Evolutionary conservation across 1,140 invertebrate species (phyloP).

Genomic region (Ganaspis sp.): DNA sequence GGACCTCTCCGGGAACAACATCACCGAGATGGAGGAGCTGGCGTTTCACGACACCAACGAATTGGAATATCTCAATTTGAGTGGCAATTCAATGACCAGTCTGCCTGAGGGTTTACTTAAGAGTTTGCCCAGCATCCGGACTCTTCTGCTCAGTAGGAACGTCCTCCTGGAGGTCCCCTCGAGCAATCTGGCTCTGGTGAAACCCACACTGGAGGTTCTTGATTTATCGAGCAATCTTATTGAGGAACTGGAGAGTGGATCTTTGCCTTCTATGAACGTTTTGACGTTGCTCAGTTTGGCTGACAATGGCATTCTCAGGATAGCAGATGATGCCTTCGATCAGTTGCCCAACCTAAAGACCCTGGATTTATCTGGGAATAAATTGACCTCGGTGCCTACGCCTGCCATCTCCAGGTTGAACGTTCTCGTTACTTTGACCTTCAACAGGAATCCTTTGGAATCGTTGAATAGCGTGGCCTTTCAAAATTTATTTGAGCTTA

Average conservation of each 20-base stretch:
- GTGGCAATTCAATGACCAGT: slow-evolving; percentile 85
- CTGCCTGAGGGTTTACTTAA: slow-evolving; percentile 84
- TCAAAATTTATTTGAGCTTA: slow-evolving; percentile 86
- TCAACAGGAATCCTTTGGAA: slow-evolving; percentile 86
- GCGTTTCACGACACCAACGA: slow-evolving; percentile 84
- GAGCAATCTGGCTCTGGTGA: slow-evolving; percentile 79
- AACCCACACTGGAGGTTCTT: slow-evolving; percentile 81
- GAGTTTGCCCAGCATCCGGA: slow-evolving; percentile 82
- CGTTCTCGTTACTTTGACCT: slow-evolving; percentile 83
- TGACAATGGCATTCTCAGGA: slow-evolving; percentile 83
- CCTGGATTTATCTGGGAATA: slow-evolving; percentile 88
- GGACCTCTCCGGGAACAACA: slow-evolving; percentile 86
- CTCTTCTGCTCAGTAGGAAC: slow-evolving; percentile 84
- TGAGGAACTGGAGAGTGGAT: slow-evolving; percentile 80
- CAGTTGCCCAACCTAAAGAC: slow-evolving; percentile 82
- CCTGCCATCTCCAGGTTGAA: slow-evolving; percentile 84
- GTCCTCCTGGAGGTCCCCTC: slow-evolving; percentile 85
- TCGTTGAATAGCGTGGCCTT: slow-evolving; percentile 85
- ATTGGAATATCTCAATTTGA: slow-evolving; percentile 84
- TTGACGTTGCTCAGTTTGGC: slow-evolving; percentile 81
- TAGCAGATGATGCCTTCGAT: slow-evolving; percentile 83
- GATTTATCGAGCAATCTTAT: slow-evolving; percentile 86
- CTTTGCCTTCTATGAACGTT: slow-evolving; percentile 82
- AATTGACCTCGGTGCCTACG: slow-evolving; percentile 86
- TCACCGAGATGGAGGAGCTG: slow-evolving; percentile 82